These are phyloP conservation scores for Paramisgurnus dabryanus DNA, from an alignment of 2,113 vertebrate genomes.

Conservation along the genomic window DNA sequence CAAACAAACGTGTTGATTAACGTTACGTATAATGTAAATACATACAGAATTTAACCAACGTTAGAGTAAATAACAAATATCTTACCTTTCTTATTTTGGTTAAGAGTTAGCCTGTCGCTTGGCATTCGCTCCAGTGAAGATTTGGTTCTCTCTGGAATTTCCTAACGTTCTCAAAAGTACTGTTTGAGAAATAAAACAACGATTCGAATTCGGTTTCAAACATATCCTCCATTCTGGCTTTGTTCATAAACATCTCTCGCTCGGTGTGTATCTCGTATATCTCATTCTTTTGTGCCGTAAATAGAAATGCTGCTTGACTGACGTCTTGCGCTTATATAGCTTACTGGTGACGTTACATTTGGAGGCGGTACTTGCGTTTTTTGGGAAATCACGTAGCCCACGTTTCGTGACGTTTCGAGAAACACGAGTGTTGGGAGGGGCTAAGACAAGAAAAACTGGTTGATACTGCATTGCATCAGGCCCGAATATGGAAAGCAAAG, in stretches of 20 bases:
- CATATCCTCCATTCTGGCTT: background rate
- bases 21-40: background rate
- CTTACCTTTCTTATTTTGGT: constrained; percentile 12
- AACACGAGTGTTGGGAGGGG: background rate
- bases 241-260: constrained; percentile 21
- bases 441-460: background rate
- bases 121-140: constrained; percentile 49
- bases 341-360: background rate
- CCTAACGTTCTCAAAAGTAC: background rate
- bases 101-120: constrained; percentile 47
- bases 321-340: background rate
- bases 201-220: constrained; percentile 11
- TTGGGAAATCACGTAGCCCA: constrained; percentile 34
- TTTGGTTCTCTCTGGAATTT: constrained; percentile 2
- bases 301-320: background rate
- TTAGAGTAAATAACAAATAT: background rate
- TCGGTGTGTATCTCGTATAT: background rate
- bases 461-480: constrained; percentile 46
- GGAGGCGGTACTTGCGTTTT: constrained; percentile 23
- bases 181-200: background rate
- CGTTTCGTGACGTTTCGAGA: constrained; percentile 41
- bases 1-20: too few relatives aligned
- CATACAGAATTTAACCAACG: background rate
- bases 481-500: constrained; percentile 10
- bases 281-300: constrained; percentile 1